Conservation (phyloP, 2,888 invertebrate genomes). For the Muschampia plurimacula region DNA sequence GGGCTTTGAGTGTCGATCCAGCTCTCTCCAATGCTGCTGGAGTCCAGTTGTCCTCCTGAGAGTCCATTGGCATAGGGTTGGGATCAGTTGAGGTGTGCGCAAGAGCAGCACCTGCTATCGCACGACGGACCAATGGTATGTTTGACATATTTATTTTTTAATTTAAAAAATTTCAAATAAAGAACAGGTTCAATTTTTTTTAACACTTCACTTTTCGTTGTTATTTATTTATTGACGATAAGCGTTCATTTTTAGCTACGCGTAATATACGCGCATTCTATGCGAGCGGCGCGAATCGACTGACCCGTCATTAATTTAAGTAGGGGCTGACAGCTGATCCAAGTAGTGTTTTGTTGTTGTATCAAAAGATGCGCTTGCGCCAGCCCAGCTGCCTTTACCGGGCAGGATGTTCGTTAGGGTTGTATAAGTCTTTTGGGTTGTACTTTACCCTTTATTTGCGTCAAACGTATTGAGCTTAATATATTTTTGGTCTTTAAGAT, state of each 20-base stretch:
- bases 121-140: constrained; percentile 72
- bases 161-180: neutral
- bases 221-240: constrained; percentile 17
- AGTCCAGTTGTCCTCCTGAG: constrained; percentile 68
- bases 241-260: constrained; percentile 42
- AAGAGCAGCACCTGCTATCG: constrained; percentile 72
- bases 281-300: constrained; percentile 39
- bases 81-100: constrained; percentile 56
- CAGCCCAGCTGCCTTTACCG: too few relatives aligned
- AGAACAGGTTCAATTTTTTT: neutral
- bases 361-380: constrained; percentile 3
- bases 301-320: constrained; percentile 11
- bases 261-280: constrained; percentile 47
- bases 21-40: constrained; percentile 80
- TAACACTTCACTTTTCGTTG: constrained; percentile 37
- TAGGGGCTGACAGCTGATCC: constrained; percentile 8
- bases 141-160: constrained; percentile 62
- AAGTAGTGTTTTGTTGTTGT: neutral
- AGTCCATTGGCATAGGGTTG: constrained; percentile 39
- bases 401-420: too few relatives aligned
- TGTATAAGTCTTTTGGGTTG: too few relatives aligned
- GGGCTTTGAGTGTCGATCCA: constrained; percentile 78
- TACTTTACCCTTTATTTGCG: too few relatives aligned
- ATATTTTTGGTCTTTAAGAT: too few relatives aligned
- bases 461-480: too few relatives aligned